Evolutionary conservation across 2,797 vertebrate genomes (phyloP), one percentile per base, ranked within the genome.

Genomic region (Scarus forsteni): DNA sequence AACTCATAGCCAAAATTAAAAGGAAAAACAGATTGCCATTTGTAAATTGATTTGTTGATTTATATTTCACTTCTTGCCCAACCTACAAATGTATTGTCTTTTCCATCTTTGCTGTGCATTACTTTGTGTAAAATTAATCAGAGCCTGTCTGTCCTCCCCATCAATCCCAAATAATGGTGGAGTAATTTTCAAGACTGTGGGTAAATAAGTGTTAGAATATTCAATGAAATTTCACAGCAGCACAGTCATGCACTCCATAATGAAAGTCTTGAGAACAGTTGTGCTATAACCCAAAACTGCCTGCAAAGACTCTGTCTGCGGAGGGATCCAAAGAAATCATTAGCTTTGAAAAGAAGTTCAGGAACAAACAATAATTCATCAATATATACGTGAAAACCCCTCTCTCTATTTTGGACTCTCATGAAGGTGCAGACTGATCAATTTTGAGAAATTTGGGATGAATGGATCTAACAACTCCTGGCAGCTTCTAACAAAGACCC

Each of bases 391-490:
- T 15, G 27, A 69, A 80, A 68, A 48, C 35, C 12, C n/a, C 15
- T 62, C 16, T 44, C 11, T 53, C 45, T 77, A 38, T 50, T 52
- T 79, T 83, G 61, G 45, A 3, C 14, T 57, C 35, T 58, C 66
- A 51, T 80, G 85, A 57, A 71, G 77, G 66, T 61, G 43, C 66
- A 79, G 69, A 59, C 48, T 44, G 70, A 78, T 88, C 85, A 70
- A 85, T 89, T 57, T 10, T 53, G 65, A 84, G 83, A 73, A 76
- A 76, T 77, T 44, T 68, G 73, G 65, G 73, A 36, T 53, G 50
- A 73, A 51, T 51, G 15, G 58, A 69, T 76, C 40, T 40, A 60
- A 76, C 51, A 55, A 45, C 71, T 73, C 19, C 36, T 57, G 64
- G 49, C 52, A 16, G 65, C 35, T 66, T 70, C 61, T 8, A 59